Conservation (phyloP, 1,140 invertebrate species). For the Adelges cooleyi region DNA sequence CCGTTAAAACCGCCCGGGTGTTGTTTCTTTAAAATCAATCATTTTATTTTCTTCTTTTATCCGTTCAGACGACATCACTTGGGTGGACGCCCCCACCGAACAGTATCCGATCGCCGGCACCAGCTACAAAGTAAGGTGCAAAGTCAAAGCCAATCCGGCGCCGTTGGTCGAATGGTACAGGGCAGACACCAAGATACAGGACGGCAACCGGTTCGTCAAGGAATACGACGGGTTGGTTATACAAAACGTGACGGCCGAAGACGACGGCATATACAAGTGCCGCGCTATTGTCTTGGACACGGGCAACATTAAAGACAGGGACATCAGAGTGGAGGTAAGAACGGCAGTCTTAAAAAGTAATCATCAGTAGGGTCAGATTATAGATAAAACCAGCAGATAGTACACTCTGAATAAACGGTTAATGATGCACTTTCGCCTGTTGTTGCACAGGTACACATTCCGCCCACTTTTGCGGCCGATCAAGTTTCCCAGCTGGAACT, state of each 20-base stretch:
- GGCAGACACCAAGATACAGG: slow-evolving; percentile 51
- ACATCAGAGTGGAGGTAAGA: slow-evolving; percentile 64
- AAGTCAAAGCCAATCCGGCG: slow-evolving; percentile 70
- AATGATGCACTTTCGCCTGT: slow-evolving; percentile 24
- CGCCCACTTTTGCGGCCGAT: slow-evolving; percentile 52
- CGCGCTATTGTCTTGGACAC: slow-evolving; percentile 66
- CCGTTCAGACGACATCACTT: slow-evolving; percentile 66
- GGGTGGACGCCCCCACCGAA: slow-evolving; percentile 67
- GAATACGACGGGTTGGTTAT: slow-evolving; percentile 65
- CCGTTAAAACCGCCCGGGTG: slow-evolving; percentile 15
- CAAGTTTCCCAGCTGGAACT: slow-evolving; percentile 48
- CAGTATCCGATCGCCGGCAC: slow-evolving; percentile 67
- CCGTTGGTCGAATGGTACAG: slow-evolving; percentile 73
- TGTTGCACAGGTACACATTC: slow-evolving; percentile 59
- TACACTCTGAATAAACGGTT: neutral
- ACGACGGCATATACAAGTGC: slow-evolving; percentile 76
- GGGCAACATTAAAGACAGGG: slow-evolving; percentile 58
- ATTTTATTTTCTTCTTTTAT: slow-evolving; percentile 30
- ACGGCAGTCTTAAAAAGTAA: neutral
- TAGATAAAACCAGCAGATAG: neutral
- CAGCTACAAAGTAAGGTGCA: slow-evolving; percentile 66
- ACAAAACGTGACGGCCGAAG: slow-evolving; percentile 60
- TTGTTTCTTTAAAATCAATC: neutral
- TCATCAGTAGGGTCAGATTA: neutral
- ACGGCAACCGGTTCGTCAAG: slow-evolving; percentile 56